Evolutionary conservation across 2,113 vertebrate species (phyloP).

Genomic region (Brachyhypopomus gauderio): DNA sequence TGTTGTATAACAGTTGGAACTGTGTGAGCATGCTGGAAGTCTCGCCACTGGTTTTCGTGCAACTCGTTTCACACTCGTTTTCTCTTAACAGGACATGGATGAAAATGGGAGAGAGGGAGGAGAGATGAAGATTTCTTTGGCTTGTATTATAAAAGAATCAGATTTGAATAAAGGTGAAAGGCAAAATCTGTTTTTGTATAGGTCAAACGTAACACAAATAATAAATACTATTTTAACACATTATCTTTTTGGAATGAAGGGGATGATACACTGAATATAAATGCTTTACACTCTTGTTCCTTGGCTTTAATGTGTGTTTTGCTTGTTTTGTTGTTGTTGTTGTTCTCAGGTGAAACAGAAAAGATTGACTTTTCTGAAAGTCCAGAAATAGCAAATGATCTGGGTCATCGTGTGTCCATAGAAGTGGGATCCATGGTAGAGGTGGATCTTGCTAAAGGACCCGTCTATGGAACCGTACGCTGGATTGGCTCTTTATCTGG

Average conservation of each 20-base stretch:
- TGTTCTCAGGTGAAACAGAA: conserved; percentile 36
- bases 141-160: conserved; percentile 72
- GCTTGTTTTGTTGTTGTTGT: not conserved
- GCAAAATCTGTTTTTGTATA: not conserved
- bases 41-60: no score
- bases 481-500: conserved; percentile 79
- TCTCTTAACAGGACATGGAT: conserved; percentile 72
- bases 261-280: no score
- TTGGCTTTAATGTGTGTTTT: not conserved
- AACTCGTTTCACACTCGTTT: not conserved
- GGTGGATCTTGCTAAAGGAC: conserved; percentile 68
- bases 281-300: accelerated
- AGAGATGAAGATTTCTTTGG: conserved; percentile 70
- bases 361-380: conserved; percentile 21
- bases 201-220: no score
- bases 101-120: conserved; percentile 66
- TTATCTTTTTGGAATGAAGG: conserved; percentile 4
- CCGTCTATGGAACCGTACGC: conserved; percentile 78
- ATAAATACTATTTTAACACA: no score
- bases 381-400: not conserved
- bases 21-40: not conserved
- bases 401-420: conserved; percentile 45
- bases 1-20: not conserved
- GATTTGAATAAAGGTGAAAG: conserved; percentile 63
- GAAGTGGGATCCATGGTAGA: conserved; percentile 79